Conservation (phyloP, 2,797 vertebrate species). For the Characodon lateralis region DNA sequence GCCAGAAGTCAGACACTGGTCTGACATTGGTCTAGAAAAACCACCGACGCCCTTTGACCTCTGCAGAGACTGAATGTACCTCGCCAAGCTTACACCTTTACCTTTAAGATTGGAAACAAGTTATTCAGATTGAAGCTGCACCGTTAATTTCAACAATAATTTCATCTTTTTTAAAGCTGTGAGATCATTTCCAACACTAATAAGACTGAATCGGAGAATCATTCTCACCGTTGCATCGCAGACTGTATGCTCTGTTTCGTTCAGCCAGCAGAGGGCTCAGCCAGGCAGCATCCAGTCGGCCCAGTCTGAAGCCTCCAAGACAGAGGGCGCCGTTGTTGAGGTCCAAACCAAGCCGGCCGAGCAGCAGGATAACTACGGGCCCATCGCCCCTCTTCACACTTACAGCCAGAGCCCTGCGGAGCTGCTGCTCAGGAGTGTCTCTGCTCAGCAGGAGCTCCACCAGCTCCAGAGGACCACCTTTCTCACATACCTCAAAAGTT, state of each 20-base stretch:
- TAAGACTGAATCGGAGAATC: neutral
- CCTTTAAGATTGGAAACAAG: conserved; percentile 66
- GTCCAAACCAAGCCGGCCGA: conserved; percentile 90
- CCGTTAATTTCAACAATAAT: neutral
- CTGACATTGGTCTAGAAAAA: conserved; percentile 59
- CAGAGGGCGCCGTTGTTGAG: conserved; percentile 89
- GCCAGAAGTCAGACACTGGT: conserved; percentile 77
- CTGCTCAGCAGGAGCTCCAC: conserved; percentile 88
- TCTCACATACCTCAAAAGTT: conserved; percentile 88
- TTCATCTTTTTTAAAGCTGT: neutral
- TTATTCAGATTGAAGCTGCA: neutral
- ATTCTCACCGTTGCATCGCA: conserved; percentile 81
- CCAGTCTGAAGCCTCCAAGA: conserved; percentile 91
- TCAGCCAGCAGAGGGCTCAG: conserved; percentile 89
- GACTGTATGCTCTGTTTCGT: conserved; percentile 66
- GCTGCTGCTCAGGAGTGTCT: conserved; percentile 89
- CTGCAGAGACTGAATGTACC: conserved; percentile 84
- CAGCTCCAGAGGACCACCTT: conserved; percentile 86
- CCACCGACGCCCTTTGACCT: conserved; percentile 71
- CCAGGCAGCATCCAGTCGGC: conserved; percentile 89
- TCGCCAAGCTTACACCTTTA: conserved; percentile 84
- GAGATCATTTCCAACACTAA: neutral
- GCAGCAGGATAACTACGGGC: conserved; percentile 85
- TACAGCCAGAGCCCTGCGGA: conserved; percentile 85
- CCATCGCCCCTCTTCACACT: conserved; percentile 87